Conservation (phyloP, 2,888 invertebrate species). For the Opisthograptis luteolata region DNA sequence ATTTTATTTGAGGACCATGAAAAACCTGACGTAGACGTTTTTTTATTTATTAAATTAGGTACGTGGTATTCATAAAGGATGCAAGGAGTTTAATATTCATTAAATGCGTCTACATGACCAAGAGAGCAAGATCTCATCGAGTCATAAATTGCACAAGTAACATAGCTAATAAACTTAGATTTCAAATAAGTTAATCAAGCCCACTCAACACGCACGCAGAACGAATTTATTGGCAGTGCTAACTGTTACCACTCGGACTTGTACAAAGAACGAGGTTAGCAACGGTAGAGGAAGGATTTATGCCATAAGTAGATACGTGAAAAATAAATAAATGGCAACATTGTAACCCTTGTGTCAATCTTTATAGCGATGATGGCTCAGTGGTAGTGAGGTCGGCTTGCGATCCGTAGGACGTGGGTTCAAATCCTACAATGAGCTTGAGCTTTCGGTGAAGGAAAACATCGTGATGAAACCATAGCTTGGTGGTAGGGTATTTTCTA, state of each 20-base stretch:
- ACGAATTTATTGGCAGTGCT: conserved; percentile 2
- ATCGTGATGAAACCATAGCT: too few relatives aligned
- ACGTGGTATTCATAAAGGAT: too few relatives aligned
- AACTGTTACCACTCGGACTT: background rate
- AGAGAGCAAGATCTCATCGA: background rate
- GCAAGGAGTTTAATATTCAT: too few relatives aligned
- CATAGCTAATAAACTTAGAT: background rate
- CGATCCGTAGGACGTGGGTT: too few relatives aligned
- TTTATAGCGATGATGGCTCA: too few relatives aligned
- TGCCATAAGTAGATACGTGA: background rate
- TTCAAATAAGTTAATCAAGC: conserved; percentile 1
- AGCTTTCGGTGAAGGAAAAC: too few relatives aligned
- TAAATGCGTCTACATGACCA: background rate
- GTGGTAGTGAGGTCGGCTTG: too few relatives aligned
- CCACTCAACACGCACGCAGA: conserved; percentile 2
- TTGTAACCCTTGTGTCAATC: background rate
- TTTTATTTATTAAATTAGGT: too few relatives aligned
- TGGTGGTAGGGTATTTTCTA: too few relatives aligned
- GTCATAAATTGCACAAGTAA: background rate
- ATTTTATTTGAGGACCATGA: too few relatives aligned
- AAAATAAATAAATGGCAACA: background rate
- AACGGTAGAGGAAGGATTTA: conserved; percentile 15
- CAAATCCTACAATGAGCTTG: too few relatives aligned
- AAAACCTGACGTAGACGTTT: too few relatives aligned
- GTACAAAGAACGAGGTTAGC: background rate